Evolutionary conservation across 2,888 invertebrate species (phyloP), one percentile per base, ranked within the genome.

Genomic region (Cryptophagus acutangulus): DNA sequence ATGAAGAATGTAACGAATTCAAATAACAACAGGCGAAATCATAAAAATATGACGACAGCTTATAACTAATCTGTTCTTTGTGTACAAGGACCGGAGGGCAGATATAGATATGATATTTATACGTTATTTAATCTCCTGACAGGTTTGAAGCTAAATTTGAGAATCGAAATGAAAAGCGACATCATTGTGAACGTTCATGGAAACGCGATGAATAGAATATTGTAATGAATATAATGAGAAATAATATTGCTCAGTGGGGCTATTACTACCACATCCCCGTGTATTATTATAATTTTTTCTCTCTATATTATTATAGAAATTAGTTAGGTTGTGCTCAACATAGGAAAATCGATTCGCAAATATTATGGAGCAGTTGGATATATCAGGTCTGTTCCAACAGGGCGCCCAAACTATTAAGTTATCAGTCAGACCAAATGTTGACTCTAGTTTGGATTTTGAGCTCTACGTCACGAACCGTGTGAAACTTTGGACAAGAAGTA

Each of bases 61-160:
- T 20, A 20, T 20, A 8, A 49, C 55, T 60, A 60, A 60, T 60
- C 59, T 57, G 48, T 45, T 51, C 50, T 52, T 58, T 59, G 57
- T 59, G 47, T 43, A 20, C 6, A 20, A 20, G 38, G n/a, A n/a
- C 48, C 41, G 47, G 33, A 50, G 54, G 55, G 55, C 52, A 48
- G 49, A 54, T 51, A 44, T 50, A 58, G 57, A 59, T 57, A 59
- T 56, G 55, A 58, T 56, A 59, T 60, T 61, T 59, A 61, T 60
- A 59, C 57, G 54, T 49, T 55, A 52, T 47, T 44, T 61, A 58
- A 61, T 55, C 59, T 52, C 48, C 44, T 48, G 55, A 51, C 57
- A 57, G 58, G 59, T 59, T 58, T 51, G 43, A 36, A 43, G 48
- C 18, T 16, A 25, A 33, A 38, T 36, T 43, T 38, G 26, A 33